Base-by-base conservation (phyloP, 2,113 vertebrate genomes). In the Cyanoramphus novaezelandiae region DNA sequence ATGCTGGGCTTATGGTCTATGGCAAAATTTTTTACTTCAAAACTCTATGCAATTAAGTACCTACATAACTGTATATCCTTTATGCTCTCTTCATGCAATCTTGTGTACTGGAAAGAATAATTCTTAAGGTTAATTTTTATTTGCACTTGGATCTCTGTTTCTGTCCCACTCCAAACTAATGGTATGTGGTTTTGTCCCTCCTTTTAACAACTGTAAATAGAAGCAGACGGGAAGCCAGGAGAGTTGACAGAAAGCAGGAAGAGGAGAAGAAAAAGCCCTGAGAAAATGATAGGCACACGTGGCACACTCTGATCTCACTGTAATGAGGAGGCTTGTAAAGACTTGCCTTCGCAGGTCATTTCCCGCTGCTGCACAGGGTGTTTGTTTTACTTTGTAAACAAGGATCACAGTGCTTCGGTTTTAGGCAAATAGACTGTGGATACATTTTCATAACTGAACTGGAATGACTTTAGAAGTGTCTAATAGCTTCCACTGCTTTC, bases 321-420 rank as follows among this genome's bases (percentile, higher is more conserved):
- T 93, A 95, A 92, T 75, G 60, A 93, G 77, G 72, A 75, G 92
- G 39, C 91, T 89, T 95, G 94, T 86, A 91, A 95, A 96, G 91
- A 50, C 96, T 84, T 92, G 95, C 72, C 49, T 80, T 93, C 0
- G 13, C 74, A 57, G 86, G 72, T 91, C 77, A 84, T 86, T 96
- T 92, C 55, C 76, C 37, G 1, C 5, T 57, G 59, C 81, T 1
- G 4, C 29, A 28, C 3, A 12, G 62, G 44, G 37, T 86, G 68
- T 92, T 94, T 88, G 59, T 63, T 94, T 91, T 88, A 75, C 86
- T 92, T 63, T 17, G 86, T 93, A 96, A 95, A 93, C 72, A 92
- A 75, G 65, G 72, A 96, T 86, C 88, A 91, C 60, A 86, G 80
- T 1, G 0, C 39, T 93, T n/a, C 0, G 0, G 72, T 92, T 90